Percentiles rank a stretch among this genome's conserved stretches.
These are phyloP conservation scores for Trichopria drosophilae DNA, from an alignment of 2,888 invertebrate genomes.

Conservation along the genomic window DNA sequence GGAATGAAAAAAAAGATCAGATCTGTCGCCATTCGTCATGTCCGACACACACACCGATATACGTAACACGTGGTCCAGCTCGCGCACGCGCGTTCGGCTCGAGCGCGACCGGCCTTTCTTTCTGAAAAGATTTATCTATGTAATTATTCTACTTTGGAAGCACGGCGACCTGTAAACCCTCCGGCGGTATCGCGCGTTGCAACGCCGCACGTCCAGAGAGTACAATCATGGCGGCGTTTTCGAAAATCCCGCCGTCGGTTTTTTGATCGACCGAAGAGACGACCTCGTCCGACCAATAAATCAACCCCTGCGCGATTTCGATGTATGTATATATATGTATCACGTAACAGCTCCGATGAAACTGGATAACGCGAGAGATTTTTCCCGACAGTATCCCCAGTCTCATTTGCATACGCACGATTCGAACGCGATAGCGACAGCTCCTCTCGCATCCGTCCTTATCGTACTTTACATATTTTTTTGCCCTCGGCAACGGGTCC, in stretches of 20 bases:
- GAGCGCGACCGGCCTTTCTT: constrained; percentile 53
- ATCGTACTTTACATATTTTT: no score
- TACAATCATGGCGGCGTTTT: no score
- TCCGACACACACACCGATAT: constrained; percentile 49
- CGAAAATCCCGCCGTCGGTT: constrained; percentile 37
- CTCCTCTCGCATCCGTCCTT: no score
- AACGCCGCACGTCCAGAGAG: constrained; percentile 39
- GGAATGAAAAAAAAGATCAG: background rate
- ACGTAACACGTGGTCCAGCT: constrained; percentile 55
- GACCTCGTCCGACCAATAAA: constrained; percentile 31
- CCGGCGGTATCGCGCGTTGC: constrained; percentile 47
- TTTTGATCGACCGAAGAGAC: constrained; percentile 37
- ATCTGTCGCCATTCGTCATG: no score
- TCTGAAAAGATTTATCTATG: constrained; percentile 55
- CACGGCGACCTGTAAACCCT: constrained; percentile 46
- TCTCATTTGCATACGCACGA: background rate
- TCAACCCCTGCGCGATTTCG: constrained; percentile 24
- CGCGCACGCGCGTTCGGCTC: constrained; percentile 42
- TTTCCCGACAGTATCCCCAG: constrained; percentile 19
- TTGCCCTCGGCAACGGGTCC: no score
- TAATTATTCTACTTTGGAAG: constrained; percentile 46
- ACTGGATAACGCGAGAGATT: constrained; percentile 33
- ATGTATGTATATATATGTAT: no score
- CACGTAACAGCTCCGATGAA: constrained; percentile 32
- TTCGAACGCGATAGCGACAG: no score